These are phyloP conservation scores for Noctuana brunneofusca DNA, from an alignment of 2,888 invertebrate species.

Conservation along the genomic window DNA sequence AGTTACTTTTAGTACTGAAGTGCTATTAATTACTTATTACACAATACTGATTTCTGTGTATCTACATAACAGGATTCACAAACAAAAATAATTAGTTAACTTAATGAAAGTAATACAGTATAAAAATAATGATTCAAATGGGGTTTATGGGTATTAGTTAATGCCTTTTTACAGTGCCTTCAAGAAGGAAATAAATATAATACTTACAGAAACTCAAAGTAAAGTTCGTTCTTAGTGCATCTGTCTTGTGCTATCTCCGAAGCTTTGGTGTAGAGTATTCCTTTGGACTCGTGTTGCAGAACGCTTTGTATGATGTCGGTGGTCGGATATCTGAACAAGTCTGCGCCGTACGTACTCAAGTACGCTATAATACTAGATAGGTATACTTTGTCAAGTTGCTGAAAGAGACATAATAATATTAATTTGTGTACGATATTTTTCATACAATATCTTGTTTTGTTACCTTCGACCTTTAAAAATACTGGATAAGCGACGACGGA, in stretches of 20 bases:
- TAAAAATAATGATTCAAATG: background rate
- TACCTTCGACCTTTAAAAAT: too few species aligned
- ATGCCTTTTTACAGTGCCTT: background rate
- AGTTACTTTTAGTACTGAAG: background rate
- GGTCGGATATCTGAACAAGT: conserved; percentile 83
- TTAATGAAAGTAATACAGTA: background rate
- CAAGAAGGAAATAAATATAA: background rate
- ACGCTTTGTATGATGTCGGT: conserved; percentile 88
- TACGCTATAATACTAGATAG: conserved; percentile 83
- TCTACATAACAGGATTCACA: too few species aligned
- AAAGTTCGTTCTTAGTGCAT: conserved; percentile 77
- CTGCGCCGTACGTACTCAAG: conserved; percentile 84
- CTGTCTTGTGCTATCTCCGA: conserved; percentile 73
- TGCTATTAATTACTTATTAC: background rate
- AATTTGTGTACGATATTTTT: too few species aligned
- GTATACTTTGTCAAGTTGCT: conserved; percentile 74
- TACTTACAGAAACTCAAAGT: conserved; percentile 84
- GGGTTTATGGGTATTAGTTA: background rate
- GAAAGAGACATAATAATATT: conserved; percentile 28
- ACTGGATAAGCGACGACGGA: too few species aligned
- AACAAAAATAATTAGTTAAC: background rate
- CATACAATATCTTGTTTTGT: too few species aligned
- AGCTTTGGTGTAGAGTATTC: conserved; percentile 82
- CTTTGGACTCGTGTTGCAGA: conserved; percentile 84
- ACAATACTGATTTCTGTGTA: too few species aligned